Evolutionary conservation across 1,140 invertebrate genomes (phyloP).

Genomic region (Ceratina australensis): DNA sequence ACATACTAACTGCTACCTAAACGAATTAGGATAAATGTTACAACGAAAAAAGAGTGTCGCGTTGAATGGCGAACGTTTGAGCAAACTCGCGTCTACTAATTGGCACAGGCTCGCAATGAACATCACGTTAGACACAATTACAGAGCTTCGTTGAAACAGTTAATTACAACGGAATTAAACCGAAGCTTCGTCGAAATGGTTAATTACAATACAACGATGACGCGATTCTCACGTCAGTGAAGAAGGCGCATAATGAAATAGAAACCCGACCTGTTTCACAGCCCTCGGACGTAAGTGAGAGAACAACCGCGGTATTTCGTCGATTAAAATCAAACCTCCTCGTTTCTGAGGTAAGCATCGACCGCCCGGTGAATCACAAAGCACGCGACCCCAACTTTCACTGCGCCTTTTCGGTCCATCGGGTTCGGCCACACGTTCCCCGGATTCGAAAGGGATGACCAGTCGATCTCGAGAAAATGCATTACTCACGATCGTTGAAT

Average conservation of each 20-base stretch:
- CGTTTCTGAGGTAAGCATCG: constrained; percentile 6
- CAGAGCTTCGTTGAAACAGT: no score
- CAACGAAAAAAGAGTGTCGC: no score
- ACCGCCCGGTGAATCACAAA: not conserved
- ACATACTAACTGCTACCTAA: no score
- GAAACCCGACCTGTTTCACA: constrained; percentile 47
- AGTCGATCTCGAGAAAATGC: not conserved
- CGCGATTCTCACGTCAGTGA: constrained; percentile 25
- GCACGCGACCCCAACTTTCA: constrained; percentile 17
- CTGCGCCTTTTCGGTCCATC: not conserved
- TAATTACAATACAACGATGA: constrained; percentile 20
- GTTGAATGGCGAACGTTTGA: no score
- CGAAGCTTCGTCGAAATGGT: not conserved
- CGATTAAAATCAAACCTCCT: constrained; percentile 7
- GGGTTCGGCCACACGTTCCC: not conserved
- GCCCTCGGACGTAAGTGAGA: not conserved
- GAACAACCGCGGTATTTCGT: constrained; percentile 10
- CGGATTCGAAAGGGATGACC: not conserved
- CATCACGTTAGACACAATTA: no score
- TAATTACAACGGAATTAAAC: not conserved
- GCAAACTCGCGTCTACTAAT: no score
- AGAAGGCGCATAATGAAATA: constrained; percentile 25
- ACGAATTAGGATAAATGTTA: no score
- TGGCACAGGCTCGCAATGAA: no score
- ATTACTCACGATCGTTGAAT: no score